Conservation (phyloP, 2,113 vertebrate genomes). For the Engystomops pustulosus region DNA sequence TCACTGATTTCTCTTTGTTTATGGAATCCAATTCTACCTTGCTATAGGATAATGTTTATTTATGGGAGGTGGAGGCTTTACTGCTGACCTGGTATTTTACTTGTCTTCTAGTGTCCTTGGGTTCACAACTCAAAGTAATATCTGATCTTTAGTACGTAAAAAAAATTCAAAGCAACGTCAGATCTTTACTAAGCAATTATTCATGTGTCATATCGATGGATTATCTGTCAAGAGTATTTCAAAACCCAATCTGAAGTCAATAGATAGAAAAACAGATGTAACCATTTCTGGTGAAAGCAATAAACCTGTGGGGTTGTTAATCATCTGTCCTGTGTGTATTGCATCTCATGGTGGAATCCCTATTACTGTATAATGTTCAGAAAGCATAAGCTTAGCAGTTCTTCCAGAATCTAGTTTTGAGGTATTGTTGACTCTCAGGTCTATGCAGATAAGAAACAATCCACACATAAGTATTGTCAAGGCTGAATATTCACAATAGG, state of each 20-base stretch:
- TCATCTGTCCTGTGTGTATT: slow-evolving; percentile 53
- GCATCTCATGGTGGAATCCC: slow-evolving; percentile 41
- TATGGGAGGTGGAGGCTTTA: slow-evolving; percentile 36
- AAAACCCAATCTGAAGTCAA: slow-evolving; percentile 58
- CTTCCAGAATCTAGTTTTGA: neutral
- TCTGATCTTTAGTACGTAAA: slow-evolving; percentile 57
- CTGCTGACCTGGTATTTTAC: slow-evolving; percentile 53
- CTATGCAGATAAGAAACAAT: neutral
- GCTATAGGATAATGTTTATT: slow-evolving; percentile 38
- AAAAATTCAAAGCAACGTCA: slow-evolving; percentile 55
- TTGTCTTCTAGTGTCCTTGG: slow-evolving; percentile 57
- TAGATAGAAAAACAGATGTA: slow-evolving; percentile 58
- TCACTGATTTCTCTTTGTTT: slow-evolving; percentile 24
- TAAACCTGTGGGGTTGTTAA: slow-evolving; percentile 56
- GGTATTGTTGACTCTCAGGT: neutral
- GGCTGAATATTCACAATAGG: neutral
- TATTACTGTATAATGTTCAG: slow-evolving; percentile 8
- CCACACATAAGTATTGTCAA: neutral
- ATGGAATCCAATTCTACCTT: slow-evolving; percentile 31
- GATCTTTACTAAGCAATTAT: slow-evolving; percentile 61
- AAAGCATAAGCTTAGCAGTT: neutral
- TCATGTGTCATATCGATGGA: slow-evolving; percentile 60
- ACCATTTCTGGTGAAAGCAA: slow-evolving; percentile 55
- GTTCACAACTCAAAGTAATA: slow-evolving; percentile 56
- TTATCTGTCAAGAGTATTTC: slow-evolving; percentile 59